phyloP scores from a whole-genome alignment of 37 sponge, comb jelly and placozoan species.

The Halichondria panicea region DNA sequence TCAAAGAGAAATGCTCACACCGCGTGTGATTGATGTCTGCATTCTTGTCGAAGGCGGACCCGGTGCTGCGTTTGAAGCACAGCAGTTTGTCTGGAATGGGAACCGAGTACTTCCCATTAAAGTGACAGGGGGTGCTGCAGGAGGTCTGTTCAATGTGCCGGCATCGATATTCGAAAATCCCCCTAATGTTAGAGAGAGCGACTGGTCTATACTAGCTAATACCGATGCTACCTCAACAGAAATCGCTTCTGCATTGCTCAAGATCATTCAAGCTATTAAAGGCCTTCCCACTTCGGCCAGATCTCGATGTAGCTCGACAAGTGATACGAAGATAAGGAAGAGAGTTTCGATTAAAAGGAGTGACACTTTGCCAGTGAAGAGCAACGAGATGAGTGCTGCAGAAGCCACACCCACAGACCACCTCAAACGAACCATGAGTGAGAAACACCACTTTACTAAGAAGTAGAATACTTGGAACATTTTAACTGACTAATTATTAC shows the following conservation, averaged over 20 bases:
- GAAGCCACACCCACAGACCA: too few species aligned
- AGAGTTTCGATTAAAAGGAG: background rate
- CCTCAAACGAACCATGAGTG: too few species aligned
- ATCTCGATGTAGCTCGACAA: background rate
- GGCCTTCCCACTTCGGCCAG: background rate
- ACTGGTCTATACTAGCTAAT: slow-evolving; percentile 68
- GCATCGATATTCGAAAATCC: slow-evolving; percentile 48
- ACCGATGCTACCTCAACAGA: slow-evolving; percentile 31
- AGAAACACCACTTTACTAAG: too few species aligned
- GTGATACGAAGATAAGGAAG: background rate
- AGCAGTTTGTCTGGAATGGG: slow-evolving; percentile 87
- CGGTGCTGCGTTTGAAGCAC: slow-evolving; percentile 87
- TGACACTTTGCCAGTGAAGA: slow-evolving; percentile 13
- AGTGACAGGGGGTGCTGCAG: slow-evolving; percentile 87
- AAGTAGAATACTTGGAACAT: too few species aligned
- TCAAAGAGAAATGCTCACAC: slow-evolving; percentile 72
- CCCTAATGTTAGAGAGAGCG: slow-evolving; percentile 48
- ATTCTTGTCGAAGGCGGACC: slow-evolving; percentile 87
- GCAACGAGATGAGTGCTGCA: too few species aligned
- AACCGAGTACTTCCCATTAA: slow-evolving; percentile 66
- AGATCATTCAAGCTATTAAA: slow-evolving; percentile 31
- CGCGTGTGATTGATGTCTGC: slow-evolving; percentile 50
- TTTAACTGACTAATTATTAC: too few species aligned
- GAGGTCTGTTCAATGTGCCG: slow-evolving; percentile 71
- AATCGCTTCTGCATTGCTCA: slow-evolving; percentile 49